A percentile compares a stretch with the other conserved stretches of the same genome.
These are phyloP conservation scores for Galerucella pusilla DNA, from an alignment of 2,888 invertebrate genomes.

Conservation along the genomic window DNA sequence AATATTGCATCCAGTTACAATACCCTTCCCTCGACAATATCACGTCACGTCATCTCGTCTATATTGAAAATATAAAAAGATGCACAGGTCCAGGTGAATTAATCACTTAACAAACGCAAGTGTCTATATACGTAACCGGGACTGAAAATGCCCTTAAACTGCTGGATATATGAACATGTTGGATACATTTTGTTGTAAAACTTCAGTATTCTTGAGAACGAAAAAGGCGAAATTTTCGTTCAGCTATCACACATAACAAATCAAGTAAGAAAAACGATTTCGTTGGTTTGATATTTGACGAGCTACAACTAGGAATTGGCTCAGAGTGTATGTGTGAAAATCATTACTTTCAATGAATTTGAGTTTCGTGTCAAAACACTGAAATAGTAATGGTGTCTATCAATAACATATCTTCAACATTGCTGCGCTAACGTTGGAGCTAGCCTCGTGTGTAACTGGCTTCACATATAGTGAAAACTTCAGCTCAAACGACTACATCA, in stretches of 20 bases:
- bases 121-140: slow-evolving; percentile 13
- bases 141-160: slow-evolving; percentile 19
- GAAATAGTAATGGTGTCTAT: too few species aligned
- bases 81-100: slow-evolving; percentile 34
- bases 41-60: slow-evolving; percentile 27
- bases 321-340: too few species aligned
- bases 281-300: neutral
- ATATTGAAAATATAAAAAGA: slow-evolving; percentile 46
- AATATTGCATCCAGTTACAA: slow-evolving; percentile 33
- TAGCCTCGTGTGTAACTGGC: too few species aligned
- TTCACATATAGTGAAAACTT: too few species aligned
- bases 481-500: too few species aligned
- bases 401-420: too few species aligned
- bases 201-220: slow-evolving; percentile 6
- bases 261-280: neutral
- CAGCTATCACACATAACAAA: neutral
- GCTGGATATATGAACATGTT: slow-evolving; percentile 16
- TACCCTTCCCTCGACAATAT: slow-evolving; percentile 22
- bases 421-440: too few species aligned
- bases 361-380: too few species aligned
- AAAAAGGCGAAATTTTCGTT: neutral
- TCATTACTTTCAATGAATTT: too few species aligned
- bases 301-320: too few species aligned
- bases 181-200: slow-evolving; percentile 21
- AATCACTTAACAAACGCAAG: slow-evolving; percentile 17